phyloP scores from a whole-genome alignment of 2,113 vertebrate species.

The Pseudorectes ferrugineus region DNA sequence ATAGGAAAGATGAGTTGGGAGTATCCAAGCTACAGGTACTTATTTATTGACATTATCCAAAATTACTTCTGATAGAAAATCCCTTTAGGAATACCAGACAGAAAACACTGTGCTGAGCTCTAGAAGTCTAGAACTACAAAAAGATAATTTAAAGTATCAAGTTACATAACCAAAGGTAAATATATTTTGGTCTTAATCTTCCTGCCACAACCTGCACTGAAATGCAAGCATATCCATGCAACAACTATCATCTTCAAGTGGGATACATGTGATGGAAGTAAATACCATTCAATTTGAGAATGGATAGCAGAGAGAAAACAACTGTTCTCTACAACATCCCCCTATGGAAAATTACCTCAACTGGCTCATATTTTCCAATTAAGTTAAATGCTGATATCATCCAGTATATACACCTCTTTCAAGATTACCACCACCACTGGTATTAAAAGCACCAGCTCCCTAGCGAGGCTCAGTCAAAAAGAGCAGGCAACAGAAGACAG shows the following conservation, averaged over 20 bases:
- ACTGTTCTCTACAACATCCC: not conserved
- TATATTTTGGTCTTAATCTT: not conserved
- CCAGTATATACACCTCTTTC: not conserved
- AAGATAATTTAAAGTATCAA: not conserved
- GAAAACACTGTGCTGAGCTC: not conserved
- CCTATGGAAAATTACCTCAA: constrained; percentile 9
- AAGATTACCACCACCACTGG: not conserved
- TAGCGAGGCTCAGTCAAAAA: not conserved
- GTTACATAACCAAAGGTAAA: not conserved
- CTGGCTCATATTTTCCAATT: not conserved
- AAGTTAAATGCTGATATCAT: not conserved
- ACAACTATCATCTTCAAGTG: not conserved
- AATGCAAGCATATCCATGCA: not conserved
- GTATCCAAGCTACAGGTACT: not conserved
- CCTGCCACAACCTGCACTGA: not conserved
- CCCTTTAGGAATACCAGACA: not conserved
- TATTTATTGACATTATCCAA: not conserved
- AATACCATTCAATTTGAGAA: not conserved
- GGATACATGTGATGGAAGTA: not conserved
- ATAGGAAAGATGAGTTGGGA: not conserved
- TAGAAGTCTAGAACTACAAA: not conserved
- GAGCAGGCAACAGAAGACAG: not conserved
- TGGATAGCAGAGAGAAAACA: not conserved
- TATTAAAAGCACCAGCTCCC: not conserved
- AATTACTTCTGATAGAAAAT: not conserved